Evolutionary conservation across 2,113 vertebrate genomes (phyloP).

Genomic region (Alligator mississippiensis): DNA sequence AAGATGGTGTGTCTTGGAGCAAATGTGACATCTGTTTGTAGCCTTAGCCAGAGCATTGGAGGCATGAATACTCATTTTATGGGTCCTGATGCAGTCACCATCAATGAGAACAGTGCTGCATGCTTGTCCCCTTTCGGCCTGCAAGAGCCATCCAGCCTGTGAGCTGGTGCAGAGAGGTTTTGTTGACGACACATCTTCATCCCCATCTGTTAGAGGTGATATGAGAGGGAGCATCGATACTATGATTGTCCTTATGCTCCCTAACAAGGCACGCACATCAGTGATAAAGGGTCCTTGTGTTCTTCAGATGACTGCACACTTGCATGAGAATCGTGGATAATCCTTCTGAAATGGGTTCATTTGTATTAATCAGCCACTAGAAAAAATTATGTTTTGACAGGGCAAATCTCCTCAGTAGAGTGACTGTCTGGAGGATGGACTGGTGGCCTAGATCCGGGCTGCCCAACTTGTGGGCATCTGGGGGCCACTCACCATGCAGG

Average conservation of each 20-base stretch:
- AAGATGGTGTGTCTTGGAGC: too few relatives aligned
- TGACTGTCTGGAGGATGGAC: not conserved
- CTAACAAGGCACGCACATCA: not conserved
- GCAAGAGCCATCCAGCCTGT: not conserved
- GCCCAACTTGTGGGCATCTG: too few relatives aligned
- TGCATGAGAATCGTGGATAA: not conserved
- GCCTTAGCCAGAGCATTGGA: too few relatives aligned
- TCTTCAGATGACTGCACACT: not conserved
- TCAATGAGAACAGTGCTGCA: too few relatives aligned
- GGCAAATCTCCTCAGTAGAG: not conserved
- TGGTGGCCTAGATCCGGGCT: not conserved
- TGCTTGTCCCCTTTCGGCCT: too few relatives aligned
- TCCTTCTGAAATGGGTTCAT: not conserved
- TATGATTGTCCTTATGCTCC: not conserved
- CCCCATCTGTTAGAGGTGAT: not conserved
- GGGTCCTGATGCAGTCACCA: too few relatives aligned
- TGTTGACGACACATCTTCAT: not conserved
- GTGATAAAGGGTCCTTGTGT: not conserved
- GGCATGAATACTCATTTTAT: too few relatives aligned
- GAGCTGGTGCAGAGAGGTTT: not conserved
- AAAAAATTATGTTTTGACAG: not conserved
- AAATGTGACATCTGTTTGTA: too few relatives aligned
- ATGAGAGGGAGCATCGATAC: too few relatives aligned
- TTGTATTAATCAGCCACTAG: not conserved
- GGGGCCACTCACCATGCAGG: too few relatives aligned